Conservation (phyloP, 1,140 invertebrate genomes). For the Myzus persicae region DNA sequence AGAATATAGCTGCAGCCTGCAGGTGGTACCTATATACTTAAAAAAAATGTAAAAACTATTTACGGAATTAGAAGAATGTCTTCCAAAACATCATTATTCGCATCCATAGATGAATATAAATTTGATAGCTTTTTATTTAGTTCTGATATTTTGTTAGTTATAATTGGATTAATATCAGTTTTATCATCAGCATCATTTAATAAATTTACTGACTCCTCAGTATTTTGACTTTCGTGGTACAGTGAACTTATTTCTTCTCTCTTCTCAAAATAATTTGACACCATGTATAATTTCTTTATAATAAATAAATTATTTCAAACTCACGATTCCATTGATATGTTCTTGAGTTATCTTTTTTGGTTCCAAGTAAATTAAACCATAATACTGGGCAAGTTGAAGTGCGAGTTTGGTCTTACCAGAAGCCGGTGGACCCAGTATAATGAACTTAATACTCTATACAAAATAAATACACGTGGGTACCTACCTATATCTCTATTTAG, state of each 20-base stretch:
- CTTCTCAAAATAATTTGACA: background rate
- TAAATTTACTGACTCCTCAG: background rate
- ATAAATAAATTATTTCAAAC: background rate
- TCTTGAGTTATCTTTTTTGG: background rate
- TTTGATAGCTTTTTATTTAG: background rate
- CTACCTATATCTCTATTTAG: background rate
- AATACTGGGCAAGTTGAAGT: background rate
- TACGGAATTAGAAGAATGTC: constrained; percentile 9
- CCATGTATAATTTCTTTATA: background rate
- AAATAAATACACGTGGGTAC: background rate
- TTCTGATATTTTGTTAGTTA: background rate
- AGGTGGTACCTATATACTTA: background rate
- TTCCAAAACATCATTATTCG: background rate
- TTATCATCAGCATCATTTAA: background rate
- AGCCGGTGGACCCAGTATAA: background rate
- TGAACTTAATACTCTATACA: background rate
- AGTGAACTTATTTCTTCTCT: background rate
- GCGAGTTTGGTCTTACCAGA: constrained; percentile 5
- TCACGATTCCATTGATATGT: background rate
- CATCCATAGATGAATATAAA: background rate
- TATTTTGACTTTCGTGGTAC: background rate
- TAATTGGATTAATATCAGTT: background rate
- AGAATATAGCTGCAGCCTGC: background rate
- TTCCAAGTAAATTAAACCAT: background rate
- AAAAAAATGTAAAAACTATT: background rate